Conservation (phyloP, 2,888 invertebrate species). For the Julus scanicus region DNA sequence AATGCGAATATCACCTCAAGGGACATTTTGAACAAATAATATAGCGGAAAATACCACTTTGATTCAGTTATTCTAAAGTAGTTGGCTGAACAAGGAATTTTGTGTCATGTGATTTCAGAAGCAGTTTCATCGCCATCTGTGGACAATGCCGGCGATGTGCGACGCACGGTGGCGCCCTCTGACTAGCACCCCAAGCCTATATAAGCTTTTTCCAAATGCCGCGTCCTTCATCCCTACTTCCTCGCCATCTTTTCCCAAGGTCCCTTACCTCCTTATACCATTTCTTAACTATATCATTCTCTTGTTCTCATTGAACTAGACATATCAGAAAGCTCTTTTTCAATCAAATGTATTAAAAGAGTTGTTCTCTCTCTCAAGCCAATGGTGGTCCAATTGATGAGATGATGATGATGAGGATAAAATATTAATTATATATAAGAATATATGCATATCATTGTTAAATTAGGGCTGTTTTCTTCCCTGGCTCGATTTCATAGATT, state of each 20-base stretch:
- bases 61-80: too few relatives aligned
- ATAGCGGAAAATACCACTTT: too few relatives aligned
- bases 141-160: too few relatives aligned
- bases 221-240: background rate
- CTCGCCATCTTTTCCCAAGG: background rate
- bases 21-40: too few relatives aligned
- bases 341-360: conserved; percentile 10
- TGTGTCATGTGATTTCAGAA: too few relatives aligned
- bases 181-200: background rate
- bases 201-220: background rate
- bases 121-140: too few relatives aligned
- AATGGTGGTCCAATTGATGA: background rate
- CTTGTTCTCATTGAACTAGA: conserved; percentile 15
- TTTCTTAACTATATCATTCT: background rate
- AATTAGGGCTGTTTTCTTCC: background rate
- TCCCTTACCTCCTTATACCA: background rate
- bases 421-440: conserved; percentile 19
- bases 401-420: background rate
- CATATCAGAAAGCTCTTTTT: conserved; percentile 9
- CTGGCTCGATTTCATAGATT: background rate
- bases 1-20: too few relatives aligned
- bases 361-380: conserved; percentile 19
- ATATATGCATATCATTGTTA: conserved; percentile 11
- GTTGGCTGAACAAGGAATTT: too few relatives aligned
- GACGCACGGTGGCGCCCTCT: background rate